These are phyloP conservation scores for Pseudococcus longispinus DNA, from an alignment of 2,888 invertebrate species.

Conservation along the genomic window DNA sequence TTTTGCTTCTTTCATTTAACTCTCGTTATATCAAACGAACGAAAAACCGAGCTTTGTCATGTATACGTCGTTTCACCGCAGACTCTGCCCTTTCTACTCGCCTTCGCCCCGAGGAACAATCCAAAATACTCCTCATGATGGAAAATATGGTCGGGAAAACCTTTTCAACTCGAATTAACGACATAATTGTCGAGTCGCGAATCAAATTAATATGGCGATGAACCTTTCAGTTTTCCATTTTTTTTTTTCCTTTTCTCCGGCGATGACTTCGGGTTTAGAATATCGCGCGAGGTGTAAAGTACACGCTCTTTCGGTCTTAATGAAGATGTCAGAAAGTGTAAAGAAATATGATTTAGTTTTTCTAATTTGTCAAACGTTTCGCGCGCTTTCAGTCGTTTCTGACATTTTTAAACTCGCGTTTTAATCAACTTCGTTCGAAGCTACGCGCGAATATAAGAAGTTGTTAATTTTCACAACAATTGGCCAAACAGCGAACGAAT, in stretches of 20 bases:
- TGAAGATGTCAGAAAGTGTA: slow-evolving; percentile 36
- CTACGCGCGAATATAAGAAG: not conserved
- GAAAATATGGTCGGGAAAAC: not conserved
- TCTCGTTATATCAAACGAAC: slow-evolving; percentile 9
- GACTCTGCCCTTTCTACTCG: not conserved
- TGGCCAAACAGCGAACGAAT: slow-evolving; percentile 22
- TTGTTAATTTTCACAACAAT: slow-evolving; percentile 45
- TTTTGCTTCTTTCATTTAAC: slow-evolving; percentile 22
- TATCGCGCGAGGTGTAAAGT: not conserved
- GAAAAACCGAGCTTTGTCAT: not conserved
- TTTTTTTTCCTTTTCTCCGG: not conserved
- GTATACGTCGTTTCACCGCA: not conserved
- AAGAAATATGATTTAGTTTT: slow-evolving; percentile 36
- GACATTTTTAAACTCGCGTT: slow-evolving; percentile 5
- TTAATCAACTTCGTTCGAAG: slow-evolving; percentile 22
- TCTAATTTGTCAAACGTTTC: slow-evolving; percentile 37
- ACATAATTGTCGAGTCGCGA: slow-evolving; percentile 6
- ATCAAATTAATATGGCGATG: slow-evolving; percentile 16
- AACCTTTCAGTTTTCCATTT: not conserved
- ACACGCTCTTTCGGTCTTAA: not conserved
- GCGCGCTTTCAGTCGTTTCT: not conserved
- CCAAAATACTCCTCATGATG: not conserved
- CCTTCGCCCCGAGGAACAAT: not conserved
- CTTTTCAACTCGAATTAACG: slow-evolving; percentile 26
- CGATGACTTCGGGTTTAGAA: not conserved